Percentiles rank a stretch among this genome's conserved stretches.
These are phyloP conservation scores for Steatornis caripensis DNA, from an alignment of 2,113 vertebrate species.

Conservation along the genomic window DNA sequence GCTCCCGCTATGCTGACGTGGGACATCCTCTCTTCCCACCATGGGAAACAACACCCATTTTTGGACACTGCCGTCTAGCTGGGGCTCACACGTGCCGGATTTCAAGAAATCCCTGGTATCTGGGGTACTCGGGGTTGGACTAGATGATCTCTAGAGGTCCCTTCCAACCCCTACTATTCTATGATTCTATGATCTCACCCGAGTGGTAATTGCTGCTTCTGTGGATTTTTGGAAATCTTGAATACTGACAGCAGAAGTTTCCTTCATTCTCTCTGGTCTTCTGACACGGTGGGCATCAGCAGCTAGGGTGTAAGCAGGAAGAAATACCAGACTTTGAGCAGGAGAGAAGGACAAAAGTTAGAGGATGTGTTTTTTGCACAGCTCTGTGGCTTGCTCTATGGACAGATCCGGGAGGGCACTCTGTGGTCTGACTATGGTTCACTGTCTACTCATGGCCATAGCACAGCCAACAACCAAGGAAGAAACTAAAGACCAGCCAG, in stretches of 20 bases:
- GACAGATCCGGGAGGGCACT: background rate
- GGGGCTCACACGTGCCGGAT: background rate
- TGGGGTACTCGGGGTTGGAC: no score
- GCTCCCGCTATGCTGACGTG: rapidly evolving
- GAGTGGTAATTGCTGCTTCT: background rate
- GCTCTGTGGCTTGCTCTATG: background rate
- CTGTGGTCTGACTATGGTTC: background rate
- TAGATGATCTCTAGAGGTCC: no score
- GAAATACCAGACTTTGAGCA: background rate
- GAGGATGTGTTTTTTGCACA: background rate
- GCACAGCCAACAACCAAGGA: background rate
- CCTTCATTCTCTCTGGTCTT: background rate
- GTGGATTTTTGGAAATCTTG: background rate
- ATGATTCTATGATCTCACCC: no score
- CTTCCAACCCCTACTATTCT: no score
- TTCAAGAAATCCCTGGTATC: background rate
- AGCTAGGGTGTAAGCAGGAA: rapidly evolving
- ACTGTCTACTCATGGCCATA: background rate
- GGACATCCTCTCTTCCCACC: background rate
- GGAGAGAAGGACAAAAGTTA: background rate
- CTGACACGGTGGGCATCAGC: background rate
- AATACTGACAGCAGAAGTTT: background rate
- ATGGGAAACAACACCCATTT: rapidly evolving
- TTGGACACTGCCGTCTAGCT: background rate
- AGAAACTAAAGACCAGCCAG: rapidly evolving